A percentile compares a stretch with the other conserved stretches of the same genome.
Conservation (phyloP, 2,113 vertebrate species). For the Eublepharis macularius region DNA sequence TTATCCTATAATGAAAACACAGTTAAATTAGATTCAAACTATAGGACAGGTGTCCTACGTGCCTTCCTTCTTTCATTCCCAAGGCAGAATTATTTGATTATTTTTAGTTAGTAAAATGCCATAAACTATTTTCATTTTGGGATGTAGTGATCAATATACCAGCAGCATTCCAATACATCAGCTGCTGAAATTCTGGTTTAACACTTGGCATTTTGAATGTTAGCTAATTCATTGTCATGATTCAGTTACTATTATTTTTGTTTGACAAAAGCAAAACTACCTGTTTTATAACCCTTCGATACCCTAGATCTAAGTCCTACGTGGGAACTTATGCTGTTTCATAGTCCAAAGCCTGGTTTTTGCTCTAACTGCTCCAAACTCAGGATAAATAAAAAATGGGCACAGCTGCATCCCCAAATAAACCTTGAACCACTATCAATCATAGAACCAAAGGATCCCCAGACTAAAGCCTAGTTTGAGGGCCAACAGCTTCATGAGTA, state of each 20-base stretch:
- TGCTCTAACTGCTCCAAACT: too few species aligned
- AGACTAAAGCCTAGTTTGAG: too few species aligned
- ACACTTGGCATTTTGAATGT: background rate
- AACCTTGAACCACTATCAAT: too few species aligned
- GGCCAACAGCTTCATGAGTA: too few species aligned
- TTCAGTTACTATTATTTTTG: background rate
- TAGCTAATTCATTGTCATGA: background rate
- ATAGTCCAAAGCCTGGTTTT: too few species aligned
- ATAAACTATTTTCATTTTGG: background rate
- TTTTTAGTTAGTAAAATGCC: background rate
- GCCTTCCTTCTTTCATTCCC: background rate
- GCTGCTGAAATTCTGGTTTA: too few species aligned
- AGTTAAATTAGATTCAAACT: background rate
- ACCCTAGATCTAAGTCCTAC: too few species aligned
- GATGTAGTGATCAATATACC: background rate
- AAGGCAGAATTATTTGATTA: background rate
- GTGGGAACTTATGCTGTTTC: too few species aligned
- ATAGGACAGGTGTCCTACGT: background rate
- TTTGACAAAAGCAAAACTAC: background rate
- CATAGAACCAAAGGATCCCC: too few species aligned
- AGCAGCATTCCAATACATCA: background rate
- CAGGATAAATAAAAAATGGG: too few species aligned
- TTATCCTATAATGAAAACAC: slow-evolving; percentile 46
- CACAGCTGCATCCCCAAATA: too few species aligned
- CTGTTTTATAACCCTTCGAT: background rate